Base-by-base conservation (phyloP, 2,113 vertebrate species). In the Limnothrissa miodon region DNA sequence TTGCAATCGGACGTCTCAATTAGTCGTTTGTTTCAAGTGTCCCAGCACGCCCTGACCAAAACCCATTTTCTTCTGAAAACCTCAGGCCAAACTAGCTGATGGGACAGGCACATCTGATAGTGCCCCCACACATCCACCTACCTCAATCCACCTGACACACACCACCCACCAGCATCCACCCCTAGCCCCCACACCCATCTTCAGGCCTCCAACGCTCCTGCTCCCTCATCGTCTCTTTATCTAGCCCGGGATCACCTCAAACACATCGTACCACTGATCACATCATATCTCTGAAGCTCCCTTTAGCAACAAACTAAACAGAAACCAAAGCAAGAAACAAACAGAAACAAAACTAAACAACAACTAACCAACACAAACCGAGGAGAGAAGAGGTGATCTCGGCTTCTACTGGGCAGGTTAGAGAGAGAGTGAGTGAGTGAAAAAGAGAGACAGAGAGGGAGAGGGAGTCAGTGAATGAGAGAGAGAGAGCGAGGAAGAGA, bases 281-380 rank as follows among this genome's bases (percentile, higher is more conserved):
- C n/a, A n/a, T n/a, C 29, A 83, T 85, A 82, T 66, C 81, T 23
- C 39, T 82, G 79, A 45, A 80, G 81, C 85, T 86, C 81, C 83
- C 19, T 82, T 83, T 89, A 83, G 86, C 84, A 90, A 87, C 86
- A 86, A 86, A 87, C 83, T 85, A 87, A 90, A 89, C 66, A 87
- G 79, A 87, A 82, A 25, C 45, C 66, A 78, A 78, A 81, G 78
- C 74, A 13, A 33, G 15, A 17, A 36, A 39, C 1, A 74, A 74
- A 74, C 29, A 74, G 21, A 19, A 11, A 1, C 84, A 90, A 86
- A 86, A 85, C 82, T 83, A 86, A 89, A 87, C 80, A 86, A 51
- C n/a, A 6, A 5, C 53, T 6, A 1, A 29, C n/a, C 56, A 62
- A 70, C 62, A 70, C 83, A 83, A 85, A 88, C 84, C 59, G 79